These are phyloP conservation scores for Drosophila sp. DNA, from an alignment of 1,140 invertebrate species.

Conservation along the genomic window DNA sequence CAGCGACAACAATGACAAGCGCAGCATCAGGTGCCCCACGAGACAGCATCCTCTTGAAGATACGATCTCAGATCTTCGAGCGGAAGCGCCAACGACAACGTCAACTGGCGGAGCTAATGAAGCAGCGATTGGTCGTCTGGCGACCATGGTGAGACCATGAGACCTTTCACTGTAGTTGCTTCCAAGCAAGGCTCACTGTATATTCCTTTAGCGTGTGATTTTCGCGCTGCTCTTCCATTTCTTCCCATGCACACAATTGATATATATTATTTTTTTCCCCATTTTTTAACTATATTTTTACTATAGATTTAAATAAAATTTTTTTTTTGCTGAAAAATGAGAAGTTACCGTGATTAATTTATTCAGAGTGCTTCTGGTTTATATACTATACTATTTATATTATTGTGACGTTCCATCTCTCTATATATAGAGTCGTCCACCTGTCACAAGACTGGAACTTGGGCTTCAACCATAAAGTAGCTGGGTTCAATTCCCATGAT, in stretches of 20 bases:
- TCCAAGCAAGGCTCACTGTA: slow-evolving; percentile 47
- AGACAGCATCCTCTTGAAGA: slow-evolving; percentile 76
- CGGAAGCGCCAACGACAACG: slow-evolving; percentile 70
- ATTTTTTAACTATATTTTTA: slow-evolving; percentile 43
- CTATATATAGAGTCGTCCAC: too few relatives aligned
- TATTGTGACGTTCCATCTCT: too few relatives aligned
- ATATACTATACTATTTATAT: too few relatives aligned
- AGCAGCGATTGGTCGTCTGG: slow-evolving; percentile 72
- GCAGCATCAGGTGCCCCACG: slow-evolving; percentile 38
- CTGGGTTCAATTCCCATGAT: too few relatives aligned
- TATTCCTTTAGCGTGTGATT: slow-evolving; percentile 70
- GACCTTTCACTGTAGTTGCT: slow-evolving; percentile 6
- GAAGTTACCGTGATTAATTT: neutral
- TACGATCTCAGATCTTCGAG: slow-evolving; percentile 80
- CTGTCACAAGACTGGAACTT: too few relatives aligned
- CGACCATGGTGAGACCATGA: slow-evolving; percentile 72
- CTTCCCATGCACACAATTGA: slow-evolving; percentile 2
- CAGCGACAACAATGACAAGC: neutral
- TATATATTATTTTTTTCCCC: slow-evolving; percentile 1
- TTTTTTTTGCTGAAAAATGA: slow-evolving; percentile 37
- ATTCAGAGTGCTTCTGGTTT: too few relatives aligned
- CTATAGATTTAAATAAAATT: slow-evolving; percentile 39
- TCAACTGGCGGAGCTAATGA: slow-evolving; percentile 58
- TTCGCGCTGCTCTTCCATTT: slow-evolving; percentile 68
- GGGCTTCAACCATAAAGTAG: too few relatives aligned